Evolutionary conservation across 2,113 vertebrate genomes (phyloP), one percentile per base, ranked within the genome.

Genomic region (Thunnus maccoyii): DNA sequence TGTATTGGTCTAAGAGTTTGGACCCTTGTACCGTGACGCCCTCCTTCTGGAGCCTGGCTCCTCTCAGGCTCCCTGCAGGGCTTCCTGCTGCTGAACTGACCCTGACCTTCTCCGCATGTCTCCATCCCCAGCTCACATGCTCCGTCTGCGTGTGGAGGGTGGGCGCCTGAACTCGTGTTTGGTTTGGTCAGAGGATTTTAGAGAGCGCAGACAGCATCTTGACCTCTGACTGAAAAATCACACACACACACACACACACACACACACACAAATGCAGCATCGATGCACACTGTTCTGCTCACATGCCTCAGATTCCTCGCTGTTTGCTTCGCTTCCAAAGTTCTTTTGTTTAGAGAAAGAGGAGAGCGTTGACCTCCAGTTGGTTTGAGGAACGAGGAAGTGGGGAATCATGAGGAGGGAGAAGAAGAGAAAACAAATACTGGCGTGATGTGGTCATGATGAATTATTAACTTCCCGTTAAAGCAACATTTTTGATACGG

Each of bases 261-360:
- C 1, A 36, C 4, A 36, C 3, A 36, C 32, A 36, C 32, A 36
- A 5, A 65, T 4, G 6, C 52, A 55, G 46, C 46, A 30, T 48
- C 2, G 3, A 67, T 47, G 56, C 3, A 48, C 25, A 32, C 55
- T 47, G 32, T 46, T 13, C 4, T 32, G 58, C 78, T 78, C 55
- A 50, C 86, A 78, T 82, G 55, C 57, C 20, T 75, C 25, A 63
- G 60, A 85, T 82, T 82, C 52, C 56, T 78, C 25, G 7, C 27
- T 16, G 41, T 64, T 66, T 69, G 13, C 44, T 76, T 48, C 15
- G 1, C 18, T 11, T 60, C 27, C 18, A 72, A 57, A 56, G 18
- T 51, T 69, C 46, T 36, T 50, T 47, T 61, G 55, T 48, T 68
- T 56, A 47, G 51, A 54, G 25, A 32, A 67, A 72, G 61, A 57